phyloP scores from a whole-genome alignment of 2,113 vertebrate species.

The Syngnathus scovelli region DNA sequence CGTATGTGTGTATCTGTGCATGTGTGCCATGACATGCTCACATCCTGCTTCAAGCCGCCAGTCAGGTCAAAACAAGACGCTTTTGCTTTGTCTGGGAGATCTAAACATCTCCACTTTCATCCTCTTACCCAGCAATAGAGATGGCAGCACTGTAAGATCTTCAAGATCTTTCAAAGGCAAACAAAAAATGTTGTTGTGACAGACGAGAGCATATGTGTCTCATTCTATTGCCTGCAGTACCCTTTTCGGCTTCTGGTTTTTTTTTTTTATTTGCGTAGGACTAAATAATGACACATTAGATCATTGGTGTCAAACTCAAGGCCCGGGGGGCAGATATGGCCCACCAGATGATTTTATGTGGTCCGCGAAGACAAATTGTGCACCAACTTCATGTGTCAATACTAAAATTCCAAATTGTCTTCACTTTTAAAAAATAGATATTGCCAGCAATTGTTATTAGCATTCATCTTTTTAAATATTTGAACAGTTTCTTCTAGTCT shows the following conservation, averaged over 20 bases:
- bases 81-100: constrained; percentile 52
- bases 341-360: too few species aligned
- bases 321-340: too few species aligned
- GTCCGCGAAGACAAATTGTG: too few species aligned
- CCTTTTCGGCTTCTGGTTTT: background rate
- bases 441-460: too few species aligned
- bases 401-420: too few species aligned
- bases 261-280: constrained; percentile 21
- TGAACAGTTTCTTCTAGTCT: too few species aligned
- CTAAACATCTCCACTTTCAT: constrained; percentile 59
- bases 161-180: constrained; percentile 27
- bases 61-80: constrained; percentile 54
- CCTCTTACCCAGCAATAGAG: constrained; percentile 36
- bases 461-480: too few species aligned
- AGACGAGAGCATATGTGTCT: constrained; percentile 26
- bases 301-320: background rate
- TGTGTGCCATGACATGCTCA: constrained; percentile 30
- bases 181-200: constrained; percentile 31
- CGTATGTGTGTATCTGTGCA: background rate
- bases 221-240: constrained; percentile 12
- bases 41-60: constrained; percentile 44
- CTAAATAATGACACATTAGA: background rate
- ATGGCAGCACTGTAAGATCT: constrained; percentile 45
- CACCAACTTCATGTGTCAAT: too few species aligned
- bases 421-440: too few species aligned